Conservation (phyloP, 1,140 invertebrate genomes). For the Nasonia longicornis region DNA sequence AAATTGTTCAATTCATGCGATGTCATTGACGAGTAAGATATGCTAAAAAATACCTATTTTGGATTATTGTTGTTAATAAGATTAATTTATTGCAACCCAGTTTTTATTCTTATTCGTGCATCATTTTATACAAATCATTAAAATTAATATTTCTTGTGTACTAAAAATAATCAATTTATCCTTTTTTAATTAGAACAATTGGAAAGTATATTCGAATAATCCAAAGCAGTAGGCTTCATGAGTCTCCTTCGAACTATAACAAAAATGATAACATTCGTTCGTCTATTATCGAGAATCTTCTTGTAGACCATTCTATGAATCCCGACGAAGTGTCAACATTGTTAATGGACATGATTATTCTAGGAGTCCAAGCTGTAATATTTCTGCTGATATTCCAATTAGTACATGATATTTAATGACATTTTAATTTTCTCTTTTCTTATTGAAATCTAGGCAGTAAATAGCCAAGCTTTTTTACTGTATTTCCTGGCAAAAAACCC, state of each 20-base stretch:
- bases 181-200: conserved; percentile 62
- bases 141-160: conserved; percentile 34
- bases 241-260: not conserved
- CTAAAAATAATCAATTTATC: conserved; percentile 28
- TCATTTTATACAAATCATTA: conserved; percentile 5
- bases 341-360: conserved; percentile 75
- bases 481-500: conserved; percentile 74
- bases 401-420: no score
- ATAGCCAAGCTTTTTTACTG: conserved; percentile 71
- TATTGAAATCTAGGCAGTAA: conserved; percentile 67
- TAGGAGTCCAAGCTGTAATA: conserved; percentile 72
- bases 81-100: not conserved
- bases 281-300: conserved; percentile 68
- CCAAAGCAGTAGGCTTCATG: conserved; percentile 53
- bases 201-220: conserved; percentile 61
- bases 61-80: no score
- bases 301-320: conserved; percentile 69
- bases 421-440: not conserved
- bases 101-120: not conserved
- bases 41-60: conserved; percentile 29
- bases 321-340: conserved; percentile 74
- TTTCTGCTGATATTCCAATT: not conserved
- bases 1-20: conserved; percentile 72
- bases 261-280: conserved; percentile 54
- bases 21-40: conserved; percentile 69